Conservation (phyloP, 2,113 vertebrate species). For the Xiphophorus couchianus region DNA sequence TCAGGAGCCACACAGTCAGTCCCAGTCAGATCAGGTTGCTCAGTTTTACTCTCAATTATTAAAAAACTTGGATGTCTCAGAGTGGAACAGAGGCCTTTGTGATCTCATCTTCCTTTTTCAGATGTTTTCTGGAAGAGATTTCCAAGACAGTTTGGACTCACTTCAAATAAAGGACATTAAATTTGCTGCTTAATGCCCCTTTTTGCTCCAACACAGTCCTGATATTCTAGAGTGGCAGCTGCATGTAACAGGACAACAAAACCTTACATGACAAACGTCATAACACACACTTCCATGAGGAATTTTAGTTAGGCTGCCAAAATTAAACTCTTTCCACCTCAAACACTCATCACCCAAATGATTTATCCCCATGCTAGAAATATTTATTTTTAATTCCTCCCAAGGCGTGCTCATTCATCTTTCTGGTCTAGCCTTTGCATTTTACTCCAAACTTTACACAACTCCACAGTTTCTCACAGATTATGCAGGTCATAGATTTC, state of each 20-base stretch:
- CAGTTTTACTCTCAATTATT: constrained; percentile 40
- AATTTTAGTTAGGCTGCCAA: constrained; percentile 55
- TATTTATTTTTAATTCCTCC: constrained; percentile 10
- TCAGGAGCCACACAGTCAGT: no score
- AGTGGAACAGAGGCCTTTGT: constrained; percentile 39
- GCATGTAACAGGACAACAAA: constrained; percentile 63
- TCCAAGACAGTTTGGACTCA: constrained; percentile 35
- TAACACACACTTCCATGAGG: constrained; percentile 70
- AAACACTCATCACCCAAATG: not conserved
- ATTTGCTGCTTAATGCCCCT: constrained; percentile 21
- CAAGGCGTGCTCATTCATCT: constrained; percentile 35
- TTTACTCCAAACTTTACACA: constrained; percentile 28
- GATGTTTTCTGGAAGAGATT: constrained; percentile 40
- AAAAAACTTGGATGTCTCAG: constrained; percentile 26
- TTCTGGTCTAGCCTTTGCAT: not conserved
- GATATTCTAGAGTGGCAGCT: constrained; percentile 27
- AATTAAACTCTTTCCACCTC: constrained; percentile 1
- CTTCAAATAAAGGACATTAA: constrained; percentile 34
- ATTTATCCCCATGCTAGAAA: constrained; percentile 32
- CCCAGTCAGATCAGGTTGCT: constrained; percentile 28
- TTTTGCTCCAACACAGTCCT: constrained; percentile 34
- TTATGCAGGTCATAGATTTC: not conserved
- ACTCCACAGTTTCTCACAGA: constrained; percentile 19
- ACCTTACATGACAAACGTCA: constrained; percentile 57
- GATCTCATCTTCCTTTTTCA: constrained; percentile 24